Conservation (phyloP, 1,140 invertebrate species). For the Anastrepha obliqua region DNA sequence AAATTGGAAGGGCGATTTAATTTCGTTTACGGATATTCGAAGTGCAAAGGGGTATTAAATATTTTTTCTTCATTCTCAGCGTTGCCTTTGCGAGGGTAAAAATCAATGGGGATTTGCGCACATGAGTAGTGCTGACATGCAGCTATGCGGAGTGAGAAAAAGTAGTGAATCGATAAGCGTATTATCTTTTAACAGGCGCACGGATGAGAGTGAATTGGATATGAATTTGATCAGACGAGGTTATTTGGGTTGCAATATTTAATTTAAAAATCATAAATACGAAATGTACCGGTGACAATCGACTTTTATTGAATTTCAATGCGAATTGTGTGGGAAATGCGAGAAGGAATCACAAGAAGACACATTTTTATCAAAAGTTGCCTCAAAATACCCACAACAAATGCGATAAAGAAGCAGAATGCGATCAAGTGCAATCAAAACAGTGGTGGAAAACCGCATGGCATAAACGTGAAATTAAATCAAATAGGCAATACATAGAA, state of each 20-base stretch:
- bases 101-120: constrained; percentile 14
- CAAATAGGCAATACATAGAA: no score
- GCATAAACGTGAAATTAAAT: no score
- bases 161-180: not conserved
- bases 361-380: no score
- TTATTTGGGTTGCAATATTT: not conserved
- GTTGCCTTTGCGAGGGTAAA: not conserved
- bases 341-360: no score
- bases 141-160: not conserved
- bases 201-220: not conserved
- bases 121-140: not conserved
- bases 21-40: constrained; percentile 17
- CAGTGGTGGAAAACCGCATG: no score
- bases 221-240: not conserved
- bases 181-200: not conserved
- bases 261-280: constrained; percentile 15
- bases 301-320: not conserved
- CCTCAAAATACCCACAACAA: no score
- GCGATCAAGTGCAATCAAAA: no score
- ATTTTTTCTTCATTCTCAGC: not conserved
- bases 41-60: not conserved
- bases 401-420: no score
- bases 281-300: not conserved
- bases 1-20: constrained; percentile 41
- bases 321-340: not conserved